Evolutionary conservation across 2,888 invertebrate genomes (phyloP).

Genomic region (Liopterus haemorrhoidalis): DNA sequence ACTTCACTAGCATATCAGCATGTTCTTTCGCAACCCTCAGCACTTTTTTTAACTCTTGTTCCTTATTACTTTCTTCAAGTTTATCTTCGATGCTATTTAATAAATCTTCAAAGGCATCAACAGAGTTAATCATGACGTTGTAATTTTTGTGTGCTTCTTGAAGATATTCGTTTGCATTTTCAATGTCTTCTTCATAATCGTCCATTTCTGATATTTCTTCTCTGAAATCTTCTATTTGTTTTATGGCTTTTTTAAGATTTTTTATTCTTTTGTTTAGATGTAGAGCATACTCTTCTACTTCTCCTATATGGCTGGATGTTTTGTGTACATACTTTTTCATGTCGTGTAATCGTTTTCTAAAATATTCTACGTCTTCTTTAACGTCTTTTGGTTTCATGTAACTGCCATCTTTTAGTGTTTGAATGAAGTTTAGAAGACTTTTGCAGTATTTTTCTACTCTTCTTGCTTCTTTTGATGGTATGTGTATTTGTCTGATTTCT

Average conservation of each 20-base stretch:
- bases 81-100: not conserved
- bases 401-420: slow-evolving; percentile 29
- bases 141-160: slow-evolving; percentile 32
- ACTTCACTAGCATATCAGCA: slow-evolving; percentile 44
- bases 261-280: slow-evolving; percentile 29
- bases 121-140: slow-evolving; percentile 28
- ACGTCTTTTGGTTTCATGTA: slow-evolving; percentile 26
- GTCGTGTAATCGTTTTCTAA: slow-evolving; percentile 26
- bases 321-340: slow-evolving; percentile 18
- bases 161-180: slow-evolving; percentile 30
- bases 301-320: slow-evolving; percentile 9
- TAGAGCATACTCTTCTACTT: slow-evolving; percentile 21
- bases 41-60: slow-evolving; percentile 41
- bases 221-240: slow-evolving; percentile 31
- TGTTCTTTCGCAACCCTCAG: slow-evolving; percentile 32
- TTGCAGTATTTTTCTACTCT: slow-evolving; percentile 30
- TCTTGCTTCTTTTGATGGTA: slow-evolving; percentile 33
- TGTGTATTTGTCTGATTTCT: slow-evolving; percentile 42
- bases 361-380: slow-evolving; percentile 31
- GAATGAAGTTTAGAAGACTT: slow-evolving; percentile 18
- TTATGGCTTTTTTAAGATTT: slow-evolving; percentile 32
- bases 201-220: slow-evolving; percentile 32
- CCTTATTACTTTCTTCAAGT: slow-evolving; percentile 43
- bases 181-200: slow-evolving; percentile 27
- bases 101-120: not conserved